phyloP scores from a whole-genome alignment of 2,797 vertebrate species.

The Squalus acanthias region DNA sequence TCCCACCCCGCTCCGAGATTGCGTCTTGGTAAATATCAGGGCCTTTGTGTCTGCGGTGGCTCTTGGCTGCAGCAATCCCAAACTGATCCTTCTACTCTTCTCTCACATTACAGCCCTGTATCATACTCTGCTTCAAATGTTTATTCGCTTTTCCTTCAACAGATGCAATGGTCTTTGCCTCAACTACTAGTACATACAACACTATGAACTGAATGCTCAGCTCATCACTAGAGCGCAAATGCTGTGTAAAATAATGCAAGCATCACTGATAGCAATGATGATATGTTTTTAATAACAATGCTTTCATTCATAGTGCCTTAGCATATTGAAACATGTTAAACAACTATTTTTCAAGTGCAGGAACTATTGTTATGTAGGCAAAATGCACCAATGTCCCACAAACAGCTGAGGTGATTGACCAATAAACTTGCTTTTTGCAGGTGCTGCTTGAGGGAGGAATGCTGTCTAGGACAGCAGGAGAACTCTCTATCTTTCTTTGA shows the following conservation, averaged over 20 bases:
- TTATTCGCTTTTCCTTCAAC: not conserved
- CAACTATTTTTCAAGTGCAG: not conserved
- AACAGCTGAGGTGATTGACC: not conserved
- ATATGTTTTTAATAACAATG: not conserved
- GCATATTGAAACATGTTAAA: not conserved
- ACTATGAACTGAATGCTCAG: not conserved
- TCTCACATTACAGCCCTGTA: too few relatives aligned
- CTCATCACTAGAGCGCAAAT: not conserved
- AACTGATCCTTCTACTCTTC: not conserved
- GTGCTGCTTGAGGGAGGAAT: not conserved
- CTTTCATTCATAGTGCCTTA: not conserved
- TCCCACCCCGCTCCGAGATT: too few relatives aligned
- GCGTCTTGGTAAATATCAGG: too few relatives aligned
- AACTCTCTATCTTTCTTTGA: not conserved
- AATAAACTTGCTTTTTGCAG: not conserved
- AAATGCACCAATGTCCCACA: not conserved
- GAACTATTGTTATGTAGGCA: not conserved
- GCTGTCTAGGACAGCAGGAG: not conserved
- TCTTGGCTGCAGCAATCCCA: too few relatives aligned
- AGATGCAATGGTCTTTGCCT: not conserved
- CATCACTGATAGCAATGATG: not conserved
- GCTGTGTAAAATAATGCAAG: not conserved
- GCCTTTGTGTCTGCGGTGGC: too few relatives aligned
- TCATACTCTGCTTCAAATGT: too few relatives aligned
- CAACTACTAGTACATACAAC: not conserved